Evolutionary conservation across 1,140 invertebrate genomes (phyloP).

Genomic region (Heterodera schachtii): DNA sequence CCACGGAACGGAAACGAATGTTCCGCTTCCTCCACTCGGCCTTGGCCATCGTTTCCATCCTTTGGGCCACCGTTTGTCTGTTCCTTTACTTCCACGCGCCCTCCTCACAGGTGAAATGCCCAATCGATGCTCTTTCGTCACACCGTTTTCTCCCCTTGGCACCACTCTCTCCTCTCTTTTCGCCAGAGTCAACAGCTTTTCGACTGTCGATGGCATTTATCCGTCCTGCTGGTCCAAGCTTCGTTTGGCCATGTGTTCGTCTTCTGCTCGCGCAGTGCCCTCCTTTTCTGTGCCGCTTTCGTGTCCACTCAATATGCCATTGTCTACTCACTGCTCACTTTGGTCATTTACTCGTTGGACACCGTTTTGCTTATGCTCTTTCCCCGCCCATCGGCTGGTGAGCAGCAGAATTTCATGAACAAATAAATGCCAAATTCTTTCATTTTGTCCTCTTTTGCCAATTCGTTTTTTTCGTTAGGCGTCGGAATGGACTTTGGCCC

Average conservation of each 20-base stretch:
- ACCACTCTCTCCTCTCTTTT: background rate
- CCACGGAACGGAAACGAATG: constrained; percentile 3
- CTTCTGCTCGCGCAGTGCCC: constrained; percentile 14
- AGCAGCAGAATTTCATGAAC: background rate
- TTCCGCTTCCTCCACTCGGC: constrained; percentile 15
- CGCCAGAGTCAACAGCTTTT: constrained; percentile 18
- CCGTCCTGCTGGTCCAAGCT: constrained; percentile 16
- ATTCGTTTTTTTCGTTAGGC: background rate
- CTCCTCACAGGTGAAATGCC: constrained; percentile 1
- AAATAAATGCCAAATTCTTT: no score
- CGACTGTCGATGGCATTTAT: constrained; percentile 31
- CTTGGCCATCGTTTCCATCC: background rate
- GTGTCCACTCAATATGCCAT: constrained; percentile 28
- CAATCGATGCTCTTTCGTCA: no score
- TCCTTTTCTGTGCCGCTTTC: constrained; percentile 24
- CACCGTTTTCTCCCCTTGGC: no score
- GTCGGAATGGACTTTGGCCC: constrained; percentile 22
- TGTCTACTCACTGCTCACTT: constrained; percentile 28
- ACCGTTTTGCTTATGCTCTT: background rate
- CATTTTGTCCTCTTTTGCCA: background rate
- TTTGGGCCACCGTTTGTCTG: constrained; percentile 14
- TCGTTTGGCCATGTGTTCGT: constrained; percentile 28
- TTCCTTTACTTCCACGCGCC: constrained; percentile 8
- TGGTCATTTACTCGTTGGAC: constrained; percentile 29
- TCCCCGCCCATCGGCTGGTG: background rate